Base-by-base conservation (phyloP, 2,113 vertebrate species). In the Pipa parva region DNA sequence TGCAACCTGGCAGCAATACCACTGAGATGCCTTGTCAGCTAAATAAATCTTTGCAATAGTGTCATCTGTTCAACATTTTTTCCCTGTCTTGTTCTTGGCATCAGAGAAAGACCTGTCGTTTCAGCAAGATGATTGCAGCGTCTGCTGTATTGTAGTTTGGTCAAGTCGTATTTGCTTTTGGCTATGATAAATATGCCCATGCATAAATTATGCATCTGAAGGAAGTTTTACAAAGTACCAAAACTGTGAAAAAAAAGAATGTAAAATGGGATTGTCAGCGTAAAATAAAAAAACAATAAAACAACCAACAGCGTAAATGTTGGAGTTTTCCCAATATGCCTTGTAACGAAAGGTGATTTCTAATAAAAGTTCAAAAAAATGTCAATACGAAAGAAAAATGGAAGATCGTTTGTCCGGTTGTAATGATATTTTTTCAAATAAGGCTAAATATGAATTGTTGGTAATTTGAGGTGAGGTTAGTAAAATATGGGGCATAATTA, bases 41-140 rank as follows among this genome's bases (percentile, higher is more conserved):
- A 49, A 15, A 42, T 76, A 73, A 80, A 73, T 75, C 77, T 79
- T 75, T 80, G 73, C 73, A 75, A 68, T 60, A 75, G 75, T 73
- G 64, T 72, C 73, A 71, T 75, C 68, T 74, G 71, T 69, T 75
- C 76, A 77, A 78, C 76, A 78, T 81, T 82, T 82, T 70, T 81
- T 81, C 75, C 72, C 77, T 80, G 73, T 71, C 72, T 79, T 22
- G 71, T 76, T 81, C 65, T 79, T 80, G 78, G 79, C 76, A 75
- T 63, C 15, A 5, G 70, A 73, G 72, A 77, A 71, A 63, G 74
- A 77, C 67, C 63, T 73, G 77, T 58, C 58, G 25, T 72, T 39
- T 1, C 0, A 65, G 55, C 46, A 72, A 74, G 60, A 69, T 76
- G 59, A 1, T 0, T 39, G 28, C 10, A 51, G 56, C 67, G 78